These are phyloP conservation scores for Corythucha ciliata DNA, from an alignment of 2,888 invertebrate species.

Conservation along the genomic window DNA sequence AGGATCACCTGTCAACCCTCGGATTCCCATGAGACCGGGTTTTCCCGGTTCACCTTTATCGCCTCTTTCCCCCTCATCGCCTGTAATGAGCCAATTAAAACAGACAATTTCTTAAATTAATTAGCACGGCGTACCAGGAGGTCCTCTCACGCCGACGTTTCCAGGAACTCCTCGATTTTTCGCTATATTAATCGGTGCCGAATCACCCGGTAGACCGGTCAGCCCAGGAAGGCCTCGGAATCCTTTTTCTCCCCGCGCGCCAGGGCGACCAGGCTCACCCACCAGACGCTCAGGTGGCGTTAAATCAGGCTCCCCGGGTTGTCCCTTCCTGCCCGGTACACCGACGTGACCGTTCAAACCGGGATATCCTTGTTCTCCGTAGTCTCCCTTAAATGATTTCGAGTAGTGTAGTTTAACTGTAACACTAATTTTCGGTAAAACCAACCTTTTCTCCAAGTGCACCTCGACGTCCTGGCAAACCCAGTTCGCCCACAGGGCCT, in stretches of 20 bases:
- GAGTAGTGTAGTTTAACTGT: neutral
- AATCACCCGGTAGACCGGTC: constrained; percentile 42
- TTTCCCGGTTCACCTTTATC: neutral
- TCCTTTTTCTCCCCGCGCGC: constrained; percentile 55
- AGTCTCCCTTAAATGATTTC: constrained; percentile 9
- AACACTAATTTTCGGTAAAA: too few species aligned
- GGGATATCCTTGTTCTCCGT: constrained; percentile 5
- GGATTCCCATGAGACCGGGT: too few species aligned
- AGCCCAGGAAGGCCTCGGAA: constrained; percentile 53
- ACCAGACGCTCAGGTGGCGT: constrained; percentile 2
- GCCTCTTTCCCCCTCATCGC: constrained; percentile 7
- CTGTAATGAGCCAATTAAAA: too few species aligned
- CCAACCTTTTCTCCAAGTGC: constrained; percentile 34
- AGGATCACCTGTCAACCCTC: too few species aligned
- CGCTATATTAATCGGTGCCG: neutral
- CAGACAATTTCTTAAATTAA: too few species aligned
- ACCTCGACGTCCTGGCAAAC: constrained; percentile 51
- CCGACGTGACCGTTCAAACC: constrained; percentile 15
- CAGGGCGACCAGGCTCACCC: constrained; percentile 21
- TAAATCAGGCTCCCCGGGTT: constrained; percentile 8
- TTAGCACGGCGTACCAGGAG: constrained; percentile 6
- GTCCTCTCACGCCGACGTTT: constrained; percentile 6
- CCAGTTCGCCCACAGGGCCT: constrained; percentile 38
- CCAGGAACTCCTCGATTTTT: constrained; percentile 5
- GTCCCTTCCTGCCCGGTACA: constrained; percentile 8